These are phyloP conservation scores for Pygoscelis adeliae DNA, from an alignment of 2,113 vertebrate genomes.

Conservation along the genomic window DNA sequence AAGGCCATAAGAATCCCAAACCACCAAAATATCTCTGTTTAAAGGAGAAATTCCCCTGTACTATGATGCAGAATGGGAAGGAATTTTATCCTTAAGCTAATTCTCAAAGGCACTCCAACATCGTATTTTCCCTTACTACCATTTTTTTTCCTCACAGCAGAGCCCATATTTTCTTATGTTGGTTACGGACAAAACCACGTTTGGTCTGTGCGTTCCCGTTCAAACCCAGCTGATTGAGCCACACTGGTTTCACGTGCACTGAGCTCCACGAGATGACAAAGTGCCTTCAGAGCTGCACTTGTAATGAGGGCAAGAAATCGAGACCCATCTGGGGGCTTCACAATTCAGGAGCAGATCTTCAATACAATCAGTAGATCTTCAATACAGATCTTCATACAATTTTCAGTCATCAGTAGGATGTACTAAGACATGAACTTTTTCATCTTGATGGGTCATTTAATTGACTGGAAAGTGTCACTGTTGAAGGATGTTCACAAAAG, in stretches of 20 bases:
- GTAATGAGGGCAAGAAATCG: accelerated
- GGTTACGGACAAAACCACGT: accelerated
- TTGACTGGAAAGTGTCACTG: not conserved
- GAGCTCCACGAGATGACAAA: not conserved
- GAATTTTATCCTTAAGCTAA: not conserved
- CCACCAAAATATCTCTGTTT: not conserved
- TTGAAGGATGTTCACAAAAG: not conserved
- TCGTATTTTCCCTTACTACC: accelerated
- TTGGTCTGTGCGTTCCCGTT: accelerated
- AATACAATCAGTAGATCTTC: not conserved
- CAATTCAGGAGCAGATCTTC: not conserved
- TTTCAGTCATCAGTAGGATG: not conserved
- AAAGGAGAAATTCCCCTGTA: not conserved
- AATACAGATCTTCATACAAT: not conserved
- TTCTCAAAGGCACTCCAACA: not conserved
- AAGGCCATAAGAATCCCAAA: not conserved
- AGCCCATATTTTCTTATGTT: accelerated
- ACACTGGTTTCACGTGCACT: accelerated
- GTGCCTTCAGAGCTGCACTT: not conserved
- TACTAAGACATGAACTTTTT: not conserved
- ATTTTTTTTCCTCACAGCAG: not conserved
- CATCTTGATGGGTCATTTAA: not conserved
- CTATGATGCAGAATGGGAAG: not conserved
- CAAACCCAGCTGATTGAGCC: accelerated
- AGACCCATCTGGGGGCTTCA: not conserved